Evolutionary conservation across 37 sponge, comb jelly and placozoan genomes (phyloP).

Genomic region (Chondrilla cf. caribensis): DNA sequence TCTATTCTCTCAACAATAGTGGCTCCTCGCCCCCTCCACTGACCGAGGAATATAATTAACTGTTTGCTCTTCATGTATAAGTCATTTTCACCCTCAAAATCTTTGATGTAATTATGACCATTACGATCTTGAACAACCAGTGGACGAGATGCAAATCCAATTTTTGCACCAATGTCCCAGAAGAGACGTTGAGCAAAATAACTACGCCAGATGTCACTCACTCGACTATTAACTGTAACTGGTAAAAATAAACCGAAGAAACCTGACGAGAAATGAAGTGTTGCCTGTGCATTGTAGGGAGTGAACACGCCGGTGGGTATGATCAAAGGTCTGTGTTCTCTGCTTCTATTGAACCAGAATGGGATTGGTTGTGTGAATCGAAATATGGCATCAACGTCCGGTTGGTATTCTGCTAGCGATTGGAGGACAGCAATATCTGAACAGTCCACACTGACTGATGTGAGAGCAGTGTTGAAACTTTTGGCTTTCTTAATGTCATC

Average conservation of each 20-base stretch:
- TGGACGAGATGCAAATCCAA: constrained; percentile 25
- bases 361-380: constrained; percentile 45
- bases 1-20: constrained; percentile 26
- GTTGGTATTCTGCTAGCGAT: constrained; percentile 51
- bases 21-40: constrained; percentile 19
- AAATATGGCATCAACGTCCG: constrained; percentile 66
- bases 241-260: constrained; percentile 48
- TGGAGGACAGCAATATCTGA: constrained; percentile 39
- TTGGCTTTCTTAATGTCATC: constrained; percentile 20
- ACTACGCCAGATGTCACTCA: constrained; percentile 60
- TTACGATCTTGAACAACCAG: constrained; percentile 35
- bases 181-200: constrained; percentile 36
- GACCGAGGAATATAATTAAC: constrained; percentile 28
- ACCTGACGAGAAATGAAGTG: constrained; percentile 10
- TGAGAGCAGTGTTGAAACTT: constrained; percentile 9
- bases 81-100: constrained; percentile 29
- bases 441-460: not conserved
- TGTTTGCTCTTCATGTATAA: constrained; percentile 41
- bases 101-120: constrained; percentile 29
- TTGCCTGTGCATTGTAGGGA: constrained; percentile 59
- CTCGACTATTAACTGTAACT: constrained; percentile 30
- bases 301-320: constrained; percentile 26
- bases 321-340: constrained; percentile 6
- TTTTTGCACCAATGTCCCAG: constrained; percentile 32
- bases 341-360: constrained; percentile 17